Percentiles rank a stretch among this genome's conserved stretches.
These are phyloP conservation scores for Noctua fimbriata DNA, from an alignment of 2,888 invertebrate genomes.

Conservation along the genomic window DNA sequence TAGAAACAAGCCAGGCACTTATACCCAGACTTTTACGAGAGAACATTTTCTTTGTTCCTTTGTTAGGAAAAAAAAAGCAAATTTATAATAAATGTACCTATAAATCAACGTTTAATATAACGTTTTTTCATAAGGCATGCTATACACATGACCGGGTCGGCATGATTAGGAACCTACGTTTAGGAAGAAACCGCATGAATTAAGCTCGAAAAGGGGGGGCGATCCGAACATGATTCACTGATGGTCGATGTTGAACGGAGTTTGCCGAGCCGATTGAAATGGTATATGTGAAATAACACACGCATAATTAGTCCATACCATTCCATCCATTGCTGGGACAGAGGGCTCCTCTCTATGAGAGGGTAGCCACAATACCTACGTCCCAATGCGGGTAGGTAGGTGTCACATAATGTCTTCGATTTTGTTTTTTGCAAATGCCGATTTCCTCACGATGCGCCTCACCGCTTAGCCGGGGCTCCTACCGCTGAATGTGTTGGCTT, in stretches of 20 bases:
- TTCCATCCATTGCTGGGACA: neutral
- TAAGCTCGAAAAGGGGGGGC: neutral
- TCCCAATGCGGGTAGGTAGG: neutral
- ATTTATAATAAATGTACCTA: neutral
- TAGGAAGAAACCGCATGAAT: neutral
- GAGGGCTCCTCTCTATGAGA: neutral
- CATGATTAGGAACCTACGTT: neutral
- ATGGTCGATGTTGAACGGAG: neutral
- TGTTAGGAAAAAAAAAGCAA: constrained; percentile 16
- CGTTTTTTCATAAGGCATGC: neutral
- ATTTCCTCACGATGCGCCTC: neutral
- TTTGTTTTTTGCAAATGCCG: neutral
- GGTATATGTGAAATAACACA: neutral
- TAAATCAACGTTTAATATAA: too few species aligned
- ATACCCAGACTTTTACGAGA: constrained; percentile 4
- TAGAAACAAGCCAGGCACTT: constrained; percentile 15
- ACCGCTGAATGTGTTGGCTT: neutral
- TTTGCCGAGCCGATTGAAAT: neutral
- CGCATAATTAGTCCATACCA: neutral
- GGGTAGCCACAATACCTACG: neutral
- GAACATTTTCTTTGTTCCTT: constrained; percentile 2
- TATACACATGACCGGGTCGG: neutral
- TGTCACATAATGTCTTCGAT: neutral
- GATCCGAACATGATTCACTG: neutral
- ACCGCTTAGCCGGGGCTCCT: neutral